These are phyloP conservation scores for Coreoperca whiteheadi DNA, from an alignment of 2,113 vertebrate genomes.

Conservation along the genomic window DNA sequence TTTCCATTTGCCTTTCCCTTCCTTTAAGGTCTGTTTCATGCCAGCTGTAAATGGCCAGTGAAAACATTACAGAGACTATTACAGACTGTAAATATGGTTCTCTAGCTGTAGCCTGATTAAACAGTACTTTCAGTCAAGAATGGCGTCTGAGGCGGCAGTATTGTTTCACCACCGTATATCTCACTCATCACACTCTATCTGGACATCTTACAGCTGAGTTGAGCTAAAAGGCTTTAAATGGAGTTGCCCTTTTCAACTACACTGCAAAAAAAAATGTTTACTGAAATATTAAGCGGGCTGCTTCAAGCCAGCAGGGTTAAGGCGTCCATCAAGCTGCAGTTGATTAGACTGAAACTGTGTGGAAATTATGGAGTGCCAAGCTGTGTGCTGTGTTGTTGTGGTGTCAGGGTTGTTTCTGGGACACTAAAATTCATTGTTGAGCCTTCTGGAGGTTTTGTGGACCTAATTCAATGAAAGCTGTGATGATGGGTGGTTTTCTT, in stretches of 20 bases:
- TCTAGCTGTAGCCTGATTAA: constrained; percentile 64
- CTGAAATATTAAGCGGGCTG: constrained; percentile 39
- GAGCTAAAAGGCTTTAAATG: constrained; percentile 67
- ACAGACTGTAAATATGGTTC: constrained; percentile 42
- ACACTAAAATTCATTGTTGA: constrained; percentile 62
- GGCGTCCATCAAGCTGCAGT: constrained; percentile 58
- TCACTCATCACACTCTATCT: constrained; percentile 73
- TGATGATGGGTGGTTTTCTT: constrained; percentile 39
- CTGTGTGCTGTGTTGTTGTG: constrained; percentile 42
- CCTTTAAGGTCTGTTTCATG: constrained; percentile 1
- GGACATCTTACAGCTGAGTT: constrained; percentile 63
- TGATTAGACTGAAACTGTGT: constrained; percentile 69
- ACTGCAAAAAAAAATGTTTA: constrained; percentile 43
- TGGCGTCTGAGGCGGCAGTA: constrained; percentile 36
- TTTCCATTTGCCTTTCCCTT: constrained; percentile 42
- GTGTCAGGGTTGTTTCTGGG: constrained; percentile 55
- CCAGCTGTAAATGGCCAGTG: constrained; percentile 62
- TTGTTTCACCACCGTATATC: constrained; percentile 51
- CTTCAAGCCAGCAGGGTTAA: constrained; percentile 41
- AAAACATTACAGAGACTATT: constrained; percentile 68
- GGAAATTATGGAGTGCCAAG: constrained; percentile 67
- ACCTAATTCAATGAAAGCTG: constrained; percentile 48
- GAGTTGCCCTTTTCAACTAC: constrained; percentile 64
- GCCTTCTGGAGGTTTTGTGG: constrained; percentile 43
- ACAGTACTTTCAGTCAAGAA: constrained; percentile 53